A percentile compares a stretch with the other conserved stretches of the same genome.
Evolutionary conservation across 1,140 invertebrate species (phyloP).

Genomic region (Drosophila suzukii): DNA sequence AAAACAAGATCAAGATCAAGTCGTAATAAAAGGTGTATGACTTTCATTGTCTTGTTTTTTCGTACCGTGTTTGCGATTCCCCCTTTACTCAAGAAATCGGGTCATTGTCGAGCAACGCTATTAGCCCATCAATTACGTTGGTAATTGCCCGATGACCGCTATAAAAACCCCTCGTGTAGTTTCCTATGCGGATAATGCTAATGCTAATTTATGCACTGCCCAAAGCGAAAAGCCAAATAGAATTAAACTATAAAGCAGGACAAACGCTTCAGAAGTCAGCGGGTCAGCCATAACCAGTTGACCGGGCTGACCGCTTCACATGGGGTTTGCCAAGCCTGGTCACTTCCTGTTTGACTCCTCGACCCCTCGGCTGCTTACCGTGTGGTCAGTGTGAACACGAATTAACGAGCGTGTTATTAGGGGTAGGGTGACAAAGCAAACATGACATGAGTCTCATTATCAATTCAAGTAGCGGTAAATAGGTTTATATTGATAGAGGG

Average conservation of each 20-base stretch:
- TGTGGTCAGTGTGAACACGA: conserved; percentile 53
- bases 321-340: conserved; percentile 9
- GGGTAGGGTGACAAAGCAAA: conserved; percentile 32
- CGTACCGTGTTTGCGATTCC: too few relatives aligned
- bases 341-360: conserved; percentile 35
- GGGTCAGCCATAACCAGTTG: conserved; percentile 55
- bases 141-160: conserved; percentile 57
- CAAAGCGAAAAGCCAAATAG: conserved; percentile 70
- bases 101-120: background rate
- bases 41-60: background rate
- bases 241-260: conserved; percentile 55
- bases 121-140: conserved; percentile 61
- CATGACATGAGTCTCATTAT: conserved; percentile 71
- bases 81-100: background rate
- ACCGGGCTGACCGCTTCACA: conserved; percentile 53
- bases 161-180: conserved; percentile 32
- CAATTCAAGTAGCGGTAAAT: conserved; percentile 64
- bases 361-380: background rate
- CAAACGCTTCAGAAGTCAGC: conserved; percentile 59
- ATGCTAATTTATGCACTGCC: conserved; percentile 79
- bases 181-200: conserved; percentile 7
- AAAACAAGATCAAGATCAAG: conserved; percentile 16
- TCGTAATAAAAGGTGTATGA: conserved; percentile 20
- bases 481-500: conserved; percentile 10
- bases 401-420: conserved; percentile 61